Percentiles rank a stretch among this genome's conserved stretches.
Conservation (phyloP, 2,113 vertebrate genomes). For the Calyptommatus sinebrachiatus region DNA sequence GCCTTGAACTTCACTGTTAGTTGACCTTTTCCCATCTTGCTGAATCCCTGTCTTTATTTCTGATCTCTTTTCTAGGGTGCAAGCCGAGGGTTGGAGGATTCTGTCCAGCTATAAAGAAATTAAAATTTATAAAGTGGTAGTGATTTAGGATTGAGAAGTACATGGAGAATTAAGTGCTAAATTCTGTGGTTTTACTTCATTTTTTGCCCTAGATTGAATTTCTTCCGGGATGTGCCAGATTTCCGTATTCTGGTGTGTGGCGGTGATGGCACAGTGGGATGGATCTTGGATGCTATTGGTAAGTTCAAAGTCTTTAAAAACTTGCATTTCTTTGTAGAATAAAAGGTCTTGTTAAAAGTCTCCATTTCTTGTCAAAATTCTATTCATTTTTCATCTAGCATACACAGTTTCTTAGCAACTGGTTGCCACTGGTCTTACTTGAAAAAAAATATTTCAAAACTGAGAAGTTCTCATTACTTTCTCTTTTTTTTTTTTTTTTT, state of each 20-base stretch:
- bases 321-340: neutral
- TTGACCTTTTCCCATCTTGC: neutral
- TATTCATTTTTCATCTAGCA: neutral
- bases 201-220: constrained; percentile 76
- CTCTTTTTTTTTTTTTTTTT: constrained; percentile 33
- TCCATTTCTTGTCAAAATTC: neutral
- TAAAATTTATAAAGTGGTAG: neutral
- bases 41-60: neutral
- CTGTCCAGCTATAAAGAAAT: neutral
- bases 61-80: neutral
- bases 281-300: constrained; percentile 93
- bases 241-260: constrained; percentile 87
- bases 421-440: neutral
- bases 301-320: constrained; percentile 26
- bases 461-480: neutral
- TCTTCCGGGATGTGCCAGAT: constrained; percentile 85
- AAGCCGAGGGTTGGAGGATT: neutral
- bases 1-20: neutral
- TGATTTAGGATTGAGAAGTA: too few relatives aligned
- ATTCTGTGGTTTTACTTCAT: neutral
- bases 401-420: neutral
- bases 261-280: constrained; percentile 90
- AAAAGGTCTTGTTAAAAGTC: neutral
- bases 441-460: neutral
- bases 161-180: neutral